Evolutionary conservation across 2,888 invertebrate species (phyloP).

Genomic region (Nomada hirtipes): DNA sequence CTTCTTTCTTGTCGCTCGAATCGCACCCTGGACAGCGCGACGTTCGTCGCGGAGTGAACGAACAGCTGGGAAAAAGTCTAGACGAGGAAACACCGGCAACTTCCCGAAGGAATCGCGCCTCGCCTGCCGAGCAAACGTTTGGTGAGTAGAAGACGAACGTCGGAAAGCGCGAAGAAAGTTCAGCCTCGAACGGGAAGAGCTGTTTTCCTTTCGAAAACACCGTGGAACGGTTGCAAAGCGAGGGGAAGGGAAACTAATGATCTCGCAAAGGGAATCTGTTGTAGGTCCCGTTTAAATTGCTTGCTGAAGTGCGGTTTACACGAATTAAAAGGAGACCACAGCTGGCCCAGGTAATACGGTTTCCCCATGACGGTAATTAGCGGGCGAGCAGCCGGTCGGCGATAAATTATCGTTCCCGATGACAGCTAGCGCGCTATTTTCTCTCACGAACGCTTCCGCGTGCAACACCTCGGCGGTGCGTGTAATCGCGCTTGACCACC

Average conservation of each 20-base stretch:
- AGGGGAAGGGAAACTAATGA: not conserved
- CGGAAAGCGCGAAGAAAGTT: not conserved
- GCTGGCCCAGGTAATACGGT: not conserved
- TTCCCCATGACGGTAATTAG: conserved; percentile 30
- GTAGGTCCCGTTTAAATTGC: not conserved
- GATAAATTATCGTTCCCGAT: conserved; percentile 63
- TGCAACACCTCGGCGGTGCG: conserved; percentile 59
- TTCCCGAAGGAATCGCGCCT: not conserved
- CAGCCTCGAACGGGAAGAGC: not conserved
- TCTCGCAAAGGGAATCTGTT: not conserved
- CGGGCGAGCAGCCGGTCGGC: conserved; percentile 15
- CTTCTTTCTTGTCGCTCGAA: not conserved
- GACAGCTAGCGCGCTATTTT: conserved; percentile 57
- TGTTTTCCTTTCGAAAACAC: too few species aligned
- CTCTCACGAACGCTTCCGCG: conserved; percentile 69
- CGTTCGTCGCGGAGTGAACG: not conserved
- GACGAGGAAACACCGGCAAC: not conserved
- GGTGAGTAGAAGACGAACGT: conserved; percentile 26
- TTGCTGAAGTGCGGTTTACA: not conserved
- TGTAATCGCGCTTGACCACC: conserved; percentile 48
- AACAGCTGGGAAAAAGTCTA: not conserved
- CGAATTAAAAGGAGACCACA: not conserved
- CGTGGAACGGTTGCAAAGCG: too few species aligned
- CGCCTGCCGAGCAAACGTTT: conserved; percentile 2
- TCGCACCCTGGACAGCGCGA: conserved; percentile 2